These are phyloP conservation scores for Tor tambroides DNA, from an alignment of 2,113 vertebrate genomes.

Conservation along the genomic window DNA sequence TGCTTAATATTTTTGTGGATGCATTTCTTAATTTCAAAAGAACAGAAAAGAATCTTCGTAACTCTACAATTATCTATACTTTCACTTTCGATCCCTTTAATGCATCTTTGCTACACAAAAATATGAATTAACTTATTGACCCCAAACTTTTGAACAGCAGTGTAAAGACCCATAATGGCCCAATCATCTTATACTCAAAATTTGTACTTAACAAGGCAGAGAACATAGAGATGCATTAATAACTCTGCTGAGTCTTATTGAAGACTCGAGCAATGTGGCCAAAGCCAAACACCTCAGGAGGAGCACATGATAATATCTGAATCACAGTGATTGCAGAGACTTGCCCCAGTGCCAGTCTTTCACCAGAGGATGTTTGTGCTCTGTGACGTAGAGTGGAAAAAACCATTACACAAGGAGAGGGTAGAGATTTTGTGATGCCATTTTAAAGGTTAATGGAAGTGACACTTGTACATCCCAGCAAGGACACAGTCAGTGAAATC, in stretches of 20 bases:
- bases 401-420: neutral
- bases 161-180: too few species aligned
- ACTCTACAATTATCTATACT: too few species aligned
- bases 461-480: neutral
- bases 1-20: too few species aligned
- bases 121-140: too few species aligned
- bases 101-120: too few species aligned
- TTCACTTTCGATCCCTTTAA: too few species aligned
- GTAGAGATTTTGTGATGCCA: neutral
- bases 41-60: too few species aligned
- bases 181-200: too few species aligned
- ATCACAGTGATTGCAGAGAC: neutral
- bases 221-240: neutral
- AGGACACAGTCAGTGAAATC: slow-evolving; percentile 18
- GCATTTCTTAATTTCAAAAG: too few species aligned
- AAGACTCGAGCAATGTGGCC: neutral
- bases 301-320: slow-evolving; percentile 15
- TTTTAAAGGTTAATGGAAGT: slow-evolving; percentile 2
- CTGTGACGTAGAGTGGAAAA: neutral
- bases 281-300: neutral
- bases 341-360: neutral
- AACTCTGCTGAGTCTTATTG: neutral
- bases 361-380: slow-evolving; percentile 21
- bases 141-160: too few species aligned
- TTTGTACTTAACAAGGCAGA: too few species aligned